Conservation (phyloP, 2,113 vertebrate species). For the Anas platyrhynchos region DNA sequence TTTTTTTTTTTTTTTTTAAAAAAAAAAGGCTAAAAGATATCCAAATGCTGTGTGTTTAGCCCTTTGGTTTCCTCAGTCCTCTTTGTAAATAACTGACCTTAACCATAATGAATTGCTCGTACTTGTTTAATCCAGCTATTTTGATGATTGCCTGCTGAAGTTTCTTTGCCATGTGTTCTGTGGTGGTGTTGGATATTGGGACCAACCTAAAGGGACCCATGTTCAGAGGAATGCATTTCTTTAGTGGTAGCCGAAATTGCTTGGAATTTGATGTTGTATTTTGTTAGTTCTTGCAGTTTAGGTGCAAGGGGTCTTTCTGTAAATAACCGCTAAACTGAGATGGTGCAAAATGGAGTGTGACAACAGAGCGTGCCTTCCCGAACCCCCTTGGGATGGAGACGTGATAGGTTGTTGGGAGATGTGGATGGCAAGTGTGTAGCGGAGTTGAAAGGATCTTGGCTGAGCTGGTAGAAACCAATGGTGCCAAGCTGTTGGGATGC, state of each 20-base stretch:
- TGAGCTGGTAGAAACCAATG: not conserved
- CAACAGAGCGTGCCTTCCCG: not conserved
- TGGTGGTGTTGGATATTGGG: slow-evolving; percentile 4
- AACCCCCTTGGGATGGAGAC: not conserved
- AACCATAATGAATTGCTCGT: not conserved
- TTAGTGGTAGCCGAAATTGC: not conserved
- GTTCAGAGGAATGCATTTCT: not conserved
- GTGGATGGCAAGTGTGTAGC: not conserved
- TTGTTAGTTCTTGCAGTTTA: not conserved
- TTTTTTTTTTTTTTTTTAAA: too few species aligned
- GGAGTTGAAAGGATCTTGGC: not conserved
- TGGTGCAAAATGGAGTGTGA: not conserved
- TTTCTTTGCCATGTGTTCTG: not conserved
- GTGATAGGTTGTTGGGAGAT: not conserved
- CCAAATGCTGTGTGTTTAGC: not conserved
- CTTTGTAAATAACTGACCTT: not conserved
- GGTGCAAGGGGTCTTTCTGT: not conserved
- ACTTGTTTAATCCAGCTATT: not conserved
- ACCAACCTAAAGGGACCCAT: not conserved
- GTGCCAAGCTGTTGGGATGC: not conserved
- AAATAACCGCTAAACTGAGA: not conserved
- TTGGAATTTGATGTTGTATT: not conserved
- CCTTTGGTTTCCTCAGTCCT: not conserved
- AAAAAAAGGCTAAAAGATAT: not conserved
- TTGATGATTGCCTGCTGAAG: not conserved